Percentiles rank a stretch among this genome's conserved stretches.
Evolutionary conservation across 2,888 invertebrate genomes (phyloP).

Genomic region (Eristalis arbustorum): DNA sequence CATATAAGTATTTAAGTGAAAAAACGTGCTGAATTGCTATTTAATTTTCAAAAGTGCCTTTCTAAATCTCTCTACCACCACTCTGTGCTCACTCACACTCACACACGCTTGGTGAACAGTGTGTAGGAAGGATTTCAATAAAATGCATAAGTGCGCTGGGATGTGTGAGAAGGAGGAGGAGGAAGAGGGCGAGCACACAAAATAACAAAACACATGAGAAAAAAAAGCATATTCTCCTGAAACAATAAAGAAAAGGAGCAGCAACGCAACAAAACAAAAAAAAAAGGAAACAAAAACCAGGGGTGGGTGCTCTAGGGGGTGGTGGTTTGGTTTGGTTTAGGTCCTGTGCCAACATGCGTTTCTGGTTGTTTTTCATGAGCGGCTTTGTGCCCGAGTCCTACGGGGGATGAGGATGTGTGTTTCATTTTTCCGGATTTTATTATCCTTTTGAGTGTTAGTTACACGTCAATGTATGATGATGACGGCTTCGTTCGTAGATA

Average conservation of each 20-base stretch:
- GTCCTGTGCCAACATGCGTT: constrained; percentile 54
- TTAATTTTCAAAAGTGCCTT: constrained; percentile 70
- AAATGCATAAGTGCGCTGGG: constrained; percentile 59
- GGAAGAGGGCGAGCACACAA: constrained; percentile 5
- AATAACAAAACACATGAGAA: constrained; percentile 20
- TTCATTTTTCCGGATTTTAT: constrained; percentile 60
- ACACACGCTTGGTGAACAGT: not conserved
- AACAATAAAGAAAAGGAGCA: constrained; percentile 43
- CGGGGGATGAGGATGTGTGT: constrained; percentile 4
- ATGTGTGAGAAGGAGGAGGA: not conserved
- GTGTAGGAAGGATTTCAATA: constrained; percentile 41
- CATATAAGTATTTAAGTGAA: constrained; percentile 68
- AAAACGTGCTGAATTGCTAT: constrained; percentile 71
- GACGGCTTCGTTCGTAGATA: constrained; percentile 3
- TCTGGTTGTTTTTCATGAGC: constrained; percentile 28
- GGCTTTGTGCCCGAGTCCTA: not conserved
- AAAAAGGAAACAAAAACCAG: not conserved
- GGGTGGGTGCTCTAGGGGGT: constrained; percentile 1
- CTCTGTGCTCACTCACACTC: not conserved
- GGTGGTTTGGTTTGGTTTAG: not conserved
- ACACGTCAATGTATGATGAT: constrained; percentile 55
- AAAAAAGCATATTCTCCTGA: constrained; percentile 37
- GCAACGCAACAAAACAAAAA: constrained; percentile 9
- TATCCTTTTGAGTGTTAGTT: constrained; percentile 63
- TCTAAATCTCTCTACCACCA: constrained; percentile 58